Evolutionary conservation across 2,797 vertebrate genomes (phyloP), one percentile per base, ranked within the genome.

Genomic region (Schizopygopsis pylzovi): DNA sequence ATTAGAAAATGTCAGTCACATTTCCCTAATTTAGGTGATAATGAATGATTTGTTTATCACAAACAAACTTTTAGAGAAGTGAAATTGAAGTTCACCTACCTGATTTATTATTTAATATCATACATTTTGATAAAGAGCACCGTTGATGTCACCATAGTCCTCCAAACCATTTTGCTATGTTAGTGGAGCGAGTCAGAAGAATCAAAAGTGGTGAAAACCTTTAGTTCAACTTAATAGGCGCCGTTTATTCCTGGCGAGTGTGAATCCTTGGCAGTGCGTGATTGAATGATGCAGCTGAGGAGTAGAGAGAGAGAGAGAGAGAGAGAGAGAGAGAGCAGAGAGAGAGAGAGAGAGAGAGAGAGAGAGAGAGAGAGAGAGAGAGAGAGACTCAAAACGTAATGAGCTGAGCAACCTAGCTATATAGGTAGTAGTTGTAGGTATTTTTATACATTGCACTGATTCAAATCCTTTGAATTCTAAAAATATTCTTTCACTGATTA

Each of bases 251-350:
- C 63, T 77, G 79, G 70, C 77, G 41, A 73, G 68, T 71, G 63
- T 54, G 78, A 37, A 25, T 76, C 78, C 77, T 61, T 77, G 76
- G 65, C 37, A 43, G 25, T 76, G 18, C 85, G 63, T 47, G 52
- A 86, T 84, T 88, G 85, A 88, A 82, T 73, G 84, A 79, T 87
- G 75, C 63, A 71, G 79, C 56, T 83, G 68, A 84, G 63, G 18
- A 80, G 47, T 41, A 33, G 28, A 33, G 76, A 79, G 37, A 45
- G 82, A 63, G 25, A 28, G 8, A 49, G 28, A 15, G 43, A 63
- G n/a, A 78, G 52, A 54, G 73, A 45, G 33, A 63, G 33, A 78
- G 61, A 25, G 54, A 63, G 56, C n/a, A 79, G 25, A 45, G 56
- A 71, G 83, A 52, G 77, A 45, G 86, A 77, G 71, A 45, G 77